Conservation (phyloP, 1,140 invertebrate species). For the Pentalonia nigronervosa region DNA sequence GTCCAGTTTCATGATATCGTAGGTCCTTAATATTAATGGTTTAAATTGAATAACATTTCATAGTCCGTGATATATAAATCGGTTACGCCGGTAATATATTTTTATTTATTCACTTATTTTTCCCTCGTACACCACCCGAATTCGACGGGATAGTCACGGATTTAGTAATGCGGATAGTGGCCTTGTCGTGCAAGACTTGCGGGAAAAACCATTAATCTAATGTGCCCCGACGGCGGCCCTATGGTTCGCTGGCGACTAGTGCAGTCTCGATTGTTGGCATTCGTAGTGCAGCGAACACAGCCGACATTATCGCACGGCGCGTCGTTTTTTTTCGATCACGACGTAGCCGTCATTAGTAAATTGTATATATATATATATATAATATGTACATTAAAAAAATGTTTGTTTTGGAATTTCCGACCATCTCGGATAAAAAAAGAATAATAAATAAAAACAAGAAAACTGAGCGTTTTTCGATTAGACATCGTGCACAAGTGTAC, state of each 20-base stretch:
- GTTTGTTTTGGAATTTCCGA: not conserved
- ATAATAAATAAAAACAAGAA: not conserved
- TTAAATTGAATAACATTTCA: not conserved
- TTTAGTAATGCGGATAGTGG: not conserved
- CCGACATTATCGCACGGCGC: not conserved
- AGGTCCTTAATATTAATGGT: not conserved
- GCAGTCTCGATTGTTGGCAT: not conserved
- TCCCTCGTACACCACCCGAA: not conserved
- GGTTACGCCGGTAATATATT: not conserved
- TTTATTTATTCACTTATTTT: not conserved
- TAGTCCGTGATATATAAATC: not conserved
- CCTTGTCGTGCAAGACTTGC: not conserved
- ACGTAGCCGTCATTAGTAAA: not conserved
- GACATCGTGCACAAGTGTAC: not conserved
- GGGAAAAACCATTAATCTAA: slow-evolving; percentile 18
- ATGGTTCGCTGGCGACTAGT: not conserved
- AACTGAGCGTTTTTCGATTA: not conserved
- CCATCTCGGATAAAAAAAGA: not conserved
- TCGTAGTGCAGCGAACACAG: not conserved
- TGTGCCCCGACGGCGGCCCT: not conserved
- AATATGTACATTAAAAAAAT: not conserved
- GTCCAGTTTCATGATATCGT: not conserved
- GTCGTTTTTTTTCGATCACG: slow-evolving; percentile 4
- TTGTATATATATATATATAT: not conserved
- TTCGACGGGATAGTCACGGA: not conserved